Base-by-base conservation (phyloP, 2,113 vertebrate species). In the Tachuris rubrigastra region DNA sequence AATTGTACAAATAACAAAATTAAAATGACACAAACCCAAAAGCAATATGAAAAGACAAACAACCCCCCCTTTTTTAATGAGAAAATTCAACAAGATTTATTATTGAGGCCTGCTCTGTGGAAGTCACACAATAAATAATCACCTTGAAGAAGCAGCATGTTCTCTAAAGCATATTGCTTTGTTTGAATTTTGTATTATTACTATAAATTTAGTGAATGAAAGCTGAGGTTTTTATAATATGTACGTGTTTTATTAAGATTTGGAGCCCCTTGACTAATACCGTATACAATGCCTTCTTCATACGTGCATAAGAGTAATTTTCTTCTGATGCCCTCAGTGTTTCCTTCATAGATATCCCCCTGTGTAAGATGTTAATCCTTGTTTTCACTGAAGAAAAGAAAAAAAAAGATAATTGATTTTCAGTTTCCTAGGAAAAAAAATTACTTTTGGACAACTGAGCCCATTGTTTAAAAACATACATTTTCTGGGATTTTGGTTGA, bases 281-380 rank as follows among this genome's bases (percentile, higher is more conserved):
- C 68, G 5, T 33, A 23, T 27, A n/a, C 8, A 55, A 50, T 30
- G 2, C 0, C 1, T 46, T 24, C 6, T 39, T 84, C 17, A 6
- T 55, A 28, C 13, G 6, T n/a, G 12, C 27, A 10, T 67, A 60
- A 65, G 28, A 71, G 31, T 42, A 12, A 28, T 77, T 68, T 75
- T 71, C 30, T 71, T 76, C 31, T 35, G 9, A 46, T 50, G 6
- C 8, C 25, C 27, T n/a, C 22, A 55, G 8, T 22, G 53, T 60
- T 69, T 56, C 35, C 14, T 50, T 7, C 1, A 0, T 33, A 67
- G 24, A 20, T 33, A 42, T 8, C 9, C 39, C 6, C 14, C 6
- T 65, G 27, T 33, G 28, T 68, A 89, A 68, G 12, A 73, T 16
- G 9, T 3, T 22, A 85, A 9, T 53, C 22, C 5, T 25, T 5